Evolutionary conservation across 2,113 vertebrate species (phyloP).

Genomic region (Ictalurus punctatus): DNA sequence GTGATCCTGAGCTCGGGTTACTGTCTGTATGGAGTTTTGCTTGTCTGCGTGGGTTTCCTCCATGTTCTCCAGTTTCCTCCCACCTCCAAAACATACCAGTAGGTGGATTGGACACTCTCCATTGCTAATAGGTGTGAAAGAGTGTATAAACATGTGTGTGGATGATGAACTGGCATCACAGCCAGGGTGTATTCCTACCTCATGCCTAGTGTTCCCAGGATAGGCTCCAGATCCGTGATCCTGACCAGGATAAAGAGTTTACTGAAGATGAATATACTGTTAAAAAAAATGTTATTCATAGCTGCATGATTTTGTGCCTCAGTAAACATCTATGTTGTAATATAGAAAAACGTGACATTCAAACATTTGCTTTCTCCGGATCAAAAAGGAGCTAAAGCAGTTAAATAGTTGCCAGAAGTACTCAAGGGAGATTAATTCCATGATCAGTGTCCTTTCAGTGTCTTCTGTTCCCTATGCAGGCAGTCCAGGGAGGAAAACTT

Average conservation of each 20-base stretch:
- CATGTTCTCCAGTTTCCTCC: not conserved
- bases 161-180: not conserved
- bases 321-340: not conserved
- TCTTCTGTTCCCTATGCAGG: slow-evolving; percentile 16
- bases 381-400: not conserved
- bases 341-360: not conserved
- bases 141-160: not conserved
- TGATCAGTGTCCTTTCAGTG: slow-evolving; percentile 17
- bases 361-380: not conserved
- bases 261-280: not conserved
- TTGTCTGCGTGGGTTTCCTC: not conserved
- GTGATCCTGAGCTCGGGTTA: not conserved
- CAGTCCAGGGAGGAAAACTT: slow-evolving; percentile 21
- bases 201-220: not conserved
- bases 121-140: not conserved
- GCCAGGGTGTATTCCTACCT: not conserved
- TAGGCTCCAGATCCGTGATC: not conserved
- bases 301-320: not conserved
- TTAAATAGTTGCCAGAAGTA: slow-evolving; percentile 25
- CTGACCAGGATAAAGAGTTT: not conserved
- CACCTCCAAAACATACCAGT: not conserved
- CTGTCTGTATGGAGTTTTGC: not conserved
- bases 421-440: slow-evolving; percentile 38
- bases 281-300: not conserved
- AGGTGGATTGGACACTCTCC: not conserved